These are phyloP conservation scores for Noctua janthina DNA, from an alignment of 2,888 invertebrate species.

Conservation along the genomic window DNA sequence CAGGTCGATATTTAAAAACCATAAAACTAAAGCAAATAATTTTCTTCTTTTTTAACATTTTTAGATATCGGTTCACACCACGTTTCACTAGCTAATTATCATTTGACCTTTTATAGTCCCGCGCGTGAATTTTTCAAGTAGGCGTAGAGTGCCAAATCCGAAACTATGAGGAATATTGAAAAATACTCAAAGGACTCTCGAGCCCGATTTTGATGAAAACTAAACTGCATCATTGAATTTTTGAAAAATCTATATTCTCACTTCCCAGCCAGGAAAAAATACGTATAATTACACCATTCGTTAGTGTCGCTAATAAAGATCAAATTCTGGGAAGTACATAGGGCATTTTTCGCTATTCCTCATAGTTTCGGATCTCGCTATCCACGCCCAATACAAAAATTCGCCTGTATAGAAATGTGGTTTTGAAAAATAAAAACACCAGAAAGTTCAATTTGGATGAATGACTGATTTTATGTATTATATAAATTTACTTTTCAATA, in stretches of 20 bases:
- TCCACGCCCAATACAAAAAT: background rate
- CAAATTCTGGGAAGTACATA: too few species aligned
- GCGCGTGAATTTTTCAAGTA: too few species aligned
- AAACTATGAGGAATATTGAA: too few species aligned
- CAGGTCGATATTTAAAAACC: background rate
- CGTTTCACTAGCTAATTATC: background rate
- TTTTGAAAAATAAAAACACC: background rate
- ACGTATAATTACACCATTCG: too few species aligned
- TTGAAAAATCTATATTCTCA: too few species aligned
- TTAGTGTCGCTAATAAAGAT: too few species aligned
- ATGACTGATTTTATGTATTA: background rate
- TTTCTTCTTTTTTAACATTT: too few species aligned
- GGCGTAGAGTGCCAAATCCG: too few species aligned
- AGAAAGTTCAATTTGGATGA: background rate
- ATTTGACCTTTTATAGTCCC: background rate
- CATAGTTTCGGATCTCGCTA: background rate
- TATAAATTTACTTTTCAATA: background rate
- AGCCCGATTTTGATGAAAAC: too few species aligned
- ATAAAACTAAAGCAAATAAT: background rate
- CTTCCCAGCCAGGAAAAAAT: too few species aligned
- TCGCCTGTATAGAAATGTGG: background rate
- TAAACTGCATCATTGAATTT: too few species aligned
- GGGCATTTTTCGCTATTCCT: background rate
- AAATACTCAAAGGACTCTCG: too few species aligned
- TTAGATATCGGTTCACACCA: background rate